Conservation (phyloP, 2,888 invertebrate species). For the Antheraea yamamai region DNA sequence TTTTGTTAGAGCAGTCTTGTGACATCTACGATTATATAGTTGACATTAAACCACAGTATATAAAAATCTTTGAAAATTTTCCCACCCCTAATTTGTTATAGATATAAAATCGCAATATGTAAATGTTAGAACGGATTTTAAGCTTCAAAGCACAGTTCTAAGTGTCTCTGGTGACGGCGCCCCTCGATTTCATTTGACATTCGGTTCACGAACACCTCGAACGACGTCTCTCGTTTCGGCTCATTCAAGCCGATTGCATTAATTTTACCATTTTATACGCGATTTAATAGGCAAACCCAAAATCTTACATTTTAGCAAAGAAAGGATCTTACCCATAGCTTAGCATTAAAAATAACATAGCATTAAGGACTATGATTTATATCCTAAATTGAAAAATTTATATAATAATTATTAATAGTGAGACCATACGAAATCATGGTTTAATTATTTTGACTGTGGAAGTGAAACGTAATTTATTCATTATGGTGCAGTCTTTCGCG, state of each 20-base stretch:
- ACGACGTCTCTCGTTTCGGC: conserved; percentile 78
- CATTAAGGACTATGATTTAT: no score
- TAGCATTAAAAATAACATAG: conserved; percentile 26
- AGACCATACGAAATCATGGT: conserved; percentile 49
- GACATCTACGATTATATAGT: conserved; percentile 42
- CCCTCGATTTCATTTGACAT: conserved; percentile 68
- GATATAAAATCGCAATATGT: conserved; percentile 77
- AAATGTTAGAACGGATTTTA: conserved; percentile 65
- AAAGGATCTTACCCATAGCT: conserved; percentile 15
- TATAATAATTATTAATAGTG: conserved; percentile 39
- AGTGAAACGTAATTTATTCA: conserved; percentile 62
- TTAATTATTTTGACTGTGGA: conserved; percentile 47
- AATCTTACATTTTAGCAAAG: conserved; percentile 60
- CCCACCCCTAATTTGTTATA: conserved; percentile 64
- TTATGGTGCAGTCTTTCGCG: conserved; percentile 54
- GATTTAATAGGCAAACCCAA: conserved; percentile 76
- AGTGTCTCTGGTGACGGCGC: conserved; percentile 53
- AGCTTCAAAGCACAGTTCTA: conserved; percentile 45
- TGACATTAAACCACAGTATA: conserved; percentile 34
- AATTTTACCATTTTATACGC: conserved; percentile 80
- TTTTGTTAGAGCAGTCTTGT: conserved; percentile 54
- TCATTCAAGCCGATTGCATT: conserved; percentile 77
- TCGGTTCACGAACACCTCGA: conserved; percentile 74
- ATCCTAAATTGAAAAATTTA: no score
- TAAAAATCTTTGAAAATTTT: conserved; percentile 41